A percentile compares a stretch with the other conserved stretches of the same genome.
Evolutionary conservation across 2,888 invertebrate species (phyloP).

Genomic region (Gerris lacustris): DNA sequence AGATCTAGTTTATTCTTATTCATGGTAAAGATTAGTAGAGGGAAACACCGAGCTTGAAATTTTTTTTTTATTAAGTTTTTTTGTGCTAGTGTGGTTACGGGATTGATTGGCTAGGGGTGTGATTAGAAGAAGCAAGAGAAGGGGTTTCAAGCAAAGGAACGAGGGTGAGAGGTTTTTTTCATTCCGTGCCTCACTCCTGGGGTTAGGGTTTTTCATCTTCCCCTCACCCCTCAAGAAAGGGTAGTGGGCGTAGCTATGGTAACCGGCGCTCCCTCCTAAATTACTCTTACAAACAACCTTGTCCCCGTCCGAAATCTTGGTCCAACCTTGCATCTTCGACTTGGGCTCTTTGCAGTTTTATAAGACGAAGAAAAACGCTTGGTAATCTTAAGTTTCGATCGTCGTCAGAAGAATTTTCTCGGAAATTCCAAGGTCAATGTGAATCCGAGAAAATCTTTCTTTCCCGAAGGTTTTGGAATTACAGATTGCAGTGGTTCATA

Average conservation of each 20-base stretch:
- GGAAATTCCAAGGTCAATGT: too few relatives aligned
- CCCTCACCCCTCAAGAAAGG: background rate
- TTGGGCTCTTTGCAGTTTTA: background rate
- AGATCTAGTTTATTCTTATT: too few relatives aligned
- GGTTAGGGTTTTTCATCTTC: background rate
- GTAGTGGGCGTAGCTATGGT: background rate
- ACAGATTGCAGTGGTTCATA: too few relatives aligned
- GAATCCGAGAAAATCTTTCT: too few relatives aligned
- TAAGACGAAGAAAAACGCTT: too few relatives aligned
- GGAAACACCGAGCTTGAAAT: background rate
- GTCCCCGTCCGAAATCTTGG: background rate
- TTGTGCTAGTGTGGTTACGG: background rate
- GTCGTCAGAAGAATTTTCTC: too few relatives aligned
- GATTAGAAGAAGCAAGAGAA: background rate
- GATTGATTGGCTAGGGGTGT: conserved; percentile 3
- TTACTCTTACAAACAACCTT: conserved; percentile 5
- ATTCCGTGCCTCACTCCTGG: background rate
- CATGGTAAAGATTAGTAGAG: too few relatives aligned
- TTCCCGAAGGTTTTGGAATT: too few relatives aligned
- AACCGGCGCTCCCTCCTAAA: conserved; percentile 1
- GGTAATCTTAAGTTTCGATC: too few relatives aligned
- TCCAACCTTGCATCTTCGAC: background rate
- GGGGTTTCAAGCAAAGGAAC: background rate
- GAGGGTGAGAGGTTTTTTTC: background rate
- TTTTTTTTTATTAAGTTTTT: background rate